These are phyloP conservation scores for Sapayoa aenigma DNA, from an alignment of 2,113 vertebrate genomes.

Conservation along the genomic window DNA sequence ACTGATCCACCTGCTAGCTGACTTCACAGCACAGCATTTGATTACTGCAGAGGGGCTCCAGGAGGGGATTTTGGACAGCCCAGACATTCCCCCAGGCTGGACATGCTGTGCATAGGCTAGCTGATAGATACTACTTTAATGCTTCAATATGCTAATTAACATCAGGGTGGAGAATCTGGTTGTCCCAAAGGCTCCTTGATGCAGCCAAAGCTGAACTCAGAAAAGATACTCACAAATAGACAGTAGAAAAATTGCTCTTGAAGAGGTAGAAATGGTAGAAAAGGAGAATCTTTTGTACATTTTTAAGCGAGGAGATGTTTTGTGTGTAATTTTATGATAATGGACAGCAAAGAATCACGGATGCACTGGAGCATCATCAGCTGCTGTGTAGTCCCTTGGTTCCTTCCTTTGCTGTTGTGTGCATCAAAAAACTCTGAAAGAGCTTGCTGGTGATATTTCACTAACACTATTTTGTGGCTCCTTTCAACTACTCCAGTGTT, in stretches of 20 bases:
- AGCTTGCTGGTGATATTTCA: neutral
- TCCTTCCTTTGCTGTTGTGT: neutral
- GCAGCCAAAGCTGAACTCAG: neutral
- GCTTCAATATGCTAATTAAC: neutral
- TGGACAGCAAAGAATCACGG: fast-evolving
- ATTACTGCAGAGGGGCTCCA: neutral
- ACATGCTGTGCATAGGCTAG: fast-evolving
- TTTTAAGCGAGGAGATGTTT: neutral
- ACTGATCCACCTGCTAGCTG: neutral
- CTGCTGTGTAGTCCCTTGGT: neutral
- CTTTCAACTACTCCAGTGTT: neutral
- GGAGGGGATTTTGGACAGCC: neutral
- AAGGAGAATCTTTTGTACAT: neutral
- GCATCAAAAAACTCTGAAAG: neutral
- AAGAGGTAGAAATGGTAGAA: neutral
- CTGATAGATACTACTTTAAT: neutral
- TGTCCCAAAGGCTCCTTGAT: neutral
- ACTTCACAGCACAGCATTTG: neutral
- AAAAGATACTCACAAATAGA: neutral
- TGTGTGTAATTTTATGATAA: neutral
- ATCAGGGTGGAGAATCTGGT: neutral
- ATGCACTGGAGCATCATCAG: neutral
- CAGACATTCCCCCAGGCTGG: neutral
- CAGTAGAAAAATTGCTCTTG: neutral
- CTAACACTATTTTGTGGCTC: fast-evolving